Evolutionary conservation across 2,113 vertebrate genomes (phyloP).

Genomic region (Actenoides hombroni): DNA sequence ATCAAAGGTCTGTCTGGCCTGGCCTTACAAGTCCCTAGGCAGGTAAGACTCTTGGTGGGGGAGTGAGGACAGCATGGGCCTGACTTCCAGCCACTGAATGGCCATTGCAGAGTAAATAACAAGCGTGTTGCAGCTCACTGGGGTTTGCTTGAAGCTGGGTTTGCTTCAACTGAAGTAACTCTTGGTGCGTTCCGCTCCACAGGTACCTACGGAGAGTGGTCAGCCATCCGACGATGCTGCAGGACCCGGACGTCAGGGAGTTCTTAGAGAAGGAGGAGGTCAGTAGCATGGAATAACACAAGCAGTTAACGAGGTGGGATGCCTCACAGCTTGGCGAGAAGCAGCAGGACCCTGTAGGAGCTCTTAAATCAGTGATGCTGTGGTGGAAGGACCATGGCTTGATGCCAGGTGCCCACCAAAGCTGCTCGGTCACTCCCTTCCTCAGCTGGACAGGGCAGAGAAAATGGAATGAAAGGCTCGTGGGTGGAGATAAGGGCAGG

Average conservation of each 20-base stretch:
- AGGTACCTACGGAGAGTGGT: conserved; percentile 94
- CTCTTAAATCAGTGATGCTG: background rate
- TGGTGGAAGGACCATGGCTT: background rate
- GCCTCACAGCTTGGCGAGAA: background rate
- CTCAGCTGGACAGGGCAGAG: background rate
- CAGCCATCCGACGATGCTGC: conserved; percentile 90
- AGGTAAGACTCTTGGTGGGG: background rate
- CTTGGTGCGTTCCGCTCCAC: background rate
- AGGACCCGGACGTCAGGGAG: conserved; percentile 94
- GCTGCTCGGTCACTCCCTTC: background rate
- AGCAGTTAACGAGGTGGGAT: background rate
- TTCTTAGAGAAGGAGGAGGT: conserved; percentile 98
- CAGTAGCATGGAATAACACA: background rate
- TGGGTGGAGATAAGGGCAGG: background rate
- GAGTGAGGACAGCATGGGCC: background rate
- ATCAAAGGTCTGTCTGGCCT: background rate
- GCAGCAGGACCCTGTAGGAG: background rate
- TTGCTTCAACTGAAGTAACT: background rate
- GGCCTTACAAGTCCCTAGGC: background rate
- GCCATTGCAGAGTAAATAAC: background rate
- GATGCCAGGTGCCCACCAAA: background rate
- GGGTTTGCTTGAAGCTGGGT: background rate
- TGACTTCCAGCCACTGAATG: background rate
- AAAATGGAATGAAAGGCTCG: background rate
- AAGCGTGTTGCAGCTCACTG: rapidly evolving